Evolutionary conservation across 2,113 vertebrate genomes (phyloP).

Genomic region (Tupaia chinensis): DNA sequence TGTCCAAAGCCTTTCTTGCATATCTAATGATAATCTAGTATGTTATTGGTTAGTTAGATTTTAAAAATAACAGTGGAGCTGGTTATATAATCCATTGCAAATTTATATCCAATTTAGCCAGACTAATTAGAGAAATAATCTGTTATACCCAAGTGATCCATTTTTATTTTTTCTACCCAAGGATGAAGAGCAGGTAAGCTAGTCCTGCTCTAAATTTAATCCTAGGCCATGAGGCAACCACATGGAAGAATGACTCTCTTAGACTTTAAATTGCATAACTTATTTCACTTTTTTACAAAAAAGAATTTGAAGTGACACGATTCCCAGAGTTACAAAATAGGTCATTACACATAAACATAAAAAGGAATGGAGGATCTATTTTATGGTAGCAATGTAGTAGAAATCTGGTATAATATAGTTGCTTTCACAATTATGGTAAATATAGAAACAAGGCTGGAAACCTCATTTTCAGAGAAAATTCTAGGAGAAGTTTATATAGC

Average conservation of each 20-base stretch:
- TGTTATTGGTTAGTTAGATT: neutral
- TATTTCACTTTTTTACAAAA: neutral
- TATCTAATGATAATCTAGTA: neutral
- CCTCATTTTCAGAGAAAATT: constrained; percentile 26
- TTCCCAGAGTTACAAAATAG: constrained; percentile 14
- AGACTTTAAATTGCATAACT: neutral
- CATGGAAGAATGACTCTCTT: neutral
- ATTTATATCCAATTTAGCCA: neutral
- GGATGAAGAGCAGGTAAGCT: neutral
- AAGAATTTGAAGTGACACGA: neutral
- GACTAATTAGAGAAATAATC: neutral
- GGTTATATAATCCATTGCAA: neutral
- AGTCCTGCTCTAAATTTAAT: neutral
- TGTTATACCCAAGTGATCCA: neutral
- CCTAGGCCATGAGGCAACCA: neutral
- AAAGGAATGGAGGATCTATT: neutral
- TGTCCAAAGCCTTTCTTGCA: neutral
- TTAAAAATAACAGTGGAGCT: neutral
- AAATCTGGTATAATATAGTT: neutral
- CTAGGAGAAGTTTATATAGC: neutral
- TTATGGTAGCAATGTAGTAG: neutral
- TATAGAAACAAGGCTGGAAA: constrained; percentile 10
- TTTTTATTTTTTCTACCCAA: neutral
- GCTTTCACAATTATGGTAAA: constrained; percentile 22
- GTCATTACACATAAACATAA: neutral